These are phyloP conservation scores for Megaceryle alcyon DNA, from an alignment of 2,797 vertebrate species.

Conservation along the genomic window DNA sequence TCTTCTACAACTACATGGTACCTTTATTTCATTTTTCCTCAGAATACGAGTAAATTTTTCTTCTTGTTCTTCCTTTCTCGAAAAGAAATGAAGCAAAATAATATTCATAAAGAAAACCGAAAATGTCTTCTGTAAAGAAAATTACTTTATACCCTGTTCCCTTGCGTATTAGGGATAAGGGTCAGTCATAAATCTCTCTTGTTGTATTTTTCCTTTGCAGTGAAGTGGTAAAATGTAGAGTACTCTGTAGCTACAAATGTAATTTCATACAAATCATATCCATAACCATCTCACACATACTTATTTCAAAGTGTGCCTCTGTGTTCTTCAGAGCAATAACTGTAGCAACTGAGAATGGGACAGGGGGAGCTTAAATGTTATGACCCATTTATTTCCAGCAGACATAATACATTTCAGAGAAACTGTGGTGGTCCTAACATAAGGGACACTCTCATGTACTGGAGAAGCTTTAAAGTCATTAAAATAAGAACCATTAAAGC, in stretches of 20 bases:
- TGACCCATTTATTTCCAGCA: conserved; percentile 72
- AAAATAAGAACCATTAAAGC: conserved; percentile 74
- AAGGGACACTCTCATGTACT: conserved; percentile 55
- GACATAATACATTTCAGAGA: conserved; percentile 64
- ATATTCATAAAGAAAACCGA: conserved; percentile 27
- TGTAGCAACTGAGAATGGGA: conserved; percentile 68
- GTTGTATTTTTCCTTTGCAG: conserved; percentile 43
- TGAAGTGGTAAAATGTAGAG: conserved; percentile 69
- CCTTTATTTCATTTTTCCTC: neutral
- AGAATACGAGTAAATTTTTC: neutral
- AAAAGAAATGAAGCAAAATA: conserved; percentile 56
- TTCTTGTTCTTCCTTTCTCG: conserved; percentile 6
- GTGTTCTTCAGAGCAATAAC: conserved; percentile 73
- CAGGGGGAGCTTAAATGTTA: conserved; percentile 63
- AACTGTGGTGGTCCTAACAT: conserved; percentile 46
- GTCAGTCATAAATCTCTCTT: conserved; percentile 66
- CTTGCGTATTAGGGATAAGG: conserved; percentile 67
- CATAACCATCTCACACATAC: conserved; percentile 56
- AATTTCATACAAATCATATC: conserved; percentile 75
- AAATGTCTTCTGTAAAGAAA: conserved; percentile 69
- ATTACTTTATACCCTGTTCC: conserved; percentile 64
- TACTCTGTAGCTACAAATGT: conserved; percentile 69
- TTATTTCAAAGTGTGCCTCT: conserved; percentile 70
- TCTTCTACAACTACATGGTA: neutral
- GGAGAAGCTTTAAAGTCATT: conserved; percentile 69